These are phyloP conservation scores for Sorex fumeus DNA, from an alignment of 2,113 vertebrate genomes.

Conservation along the genomic window DNA sequence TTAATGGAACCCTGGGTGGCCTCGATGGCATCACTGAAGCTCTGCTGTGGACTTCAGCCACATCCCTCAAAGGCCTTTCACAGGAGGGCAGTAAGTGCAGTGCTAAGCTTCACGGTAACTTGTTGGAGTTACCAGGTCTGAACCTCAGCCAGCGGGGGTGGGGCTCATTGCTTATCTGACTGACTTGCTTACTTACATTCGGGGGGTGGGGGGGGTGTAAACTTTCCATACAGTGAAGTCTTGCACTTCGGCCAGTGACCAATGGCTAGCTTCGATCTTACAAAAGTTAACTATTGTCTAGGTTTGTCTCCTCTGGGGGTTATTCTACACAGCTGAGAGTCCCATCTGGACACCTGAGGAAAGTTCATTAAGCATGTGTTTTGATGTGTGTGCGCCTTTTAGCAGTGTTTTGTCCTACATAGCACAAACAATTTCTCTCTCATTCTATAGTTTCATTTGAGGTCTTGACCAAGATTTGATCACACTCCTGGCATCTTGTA, in stretches of 20 bases:
- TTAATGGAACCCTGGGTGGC: fast-evolving
- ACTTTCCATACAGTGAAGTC: not conserved
- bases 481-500: fast-evolving
- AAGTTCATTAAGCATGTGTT: not conserved
- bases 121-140: not conserved
- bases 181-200: not conserved
- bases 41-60: fast-evolving
- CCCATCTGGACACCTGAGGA: not conserved
- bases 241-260: not conserved
- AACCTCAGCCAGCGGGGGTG: not conserved
- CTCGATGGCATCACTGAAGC: not conserved
- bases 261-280: not conserved
- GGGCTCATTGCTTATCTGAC: not conserved
- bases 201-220: fast-evolving
- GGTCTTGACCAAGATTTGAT: not conserved
- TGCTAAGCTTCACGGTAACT: no score
- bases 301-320: fast-evolving
- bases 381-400: not conserved
- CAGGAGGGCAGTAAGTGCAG: fast-evolving
- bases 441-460: not conserved
- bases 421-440: constrained; percentile 15
- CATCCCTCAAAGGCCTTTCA: fast-evolving
- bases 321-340: not conserved
- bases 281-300: not conserved
- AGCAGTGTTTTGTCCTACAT: not conserved